phyloP scores from a whole-genome alignment of 2,113 vertebrate genomes.

The Alces alces region DNA sequence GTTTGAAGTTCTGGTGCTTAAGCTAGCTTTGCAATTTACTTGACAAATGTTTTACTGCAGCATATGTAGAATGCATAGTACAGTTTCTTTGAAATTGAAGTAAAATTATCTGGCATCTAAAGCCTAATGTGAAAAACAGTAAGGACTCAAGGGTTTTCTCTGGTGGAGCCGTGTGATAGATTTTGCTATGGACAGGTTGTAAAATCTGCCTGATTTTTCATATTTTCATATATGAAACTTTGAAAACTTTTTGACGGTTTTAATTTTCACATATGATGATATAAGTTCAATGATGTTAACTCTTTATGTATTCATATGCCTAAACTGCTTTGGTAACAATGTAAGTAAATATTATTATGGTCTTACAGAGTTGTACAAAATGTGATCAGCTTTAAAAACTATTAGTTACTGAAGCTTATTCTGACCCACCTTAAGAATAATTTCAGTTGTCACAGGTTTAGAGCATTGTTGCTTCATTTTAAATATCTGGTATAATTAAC shows the following conservation, averaged over 20 bases:
- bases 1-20: not conserved
- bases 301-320: not conserved
- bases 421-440: slow-evolving; percentile 16
- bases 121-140: not conserved
- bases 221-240: not conserved
- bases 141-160: not conserved
- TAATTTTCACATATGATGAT: not conserved
- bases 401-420: slow-evolving; percentile 19
- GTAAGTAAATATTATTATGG: not conserved
- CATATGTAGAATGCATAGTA: not conserved
- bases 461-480: not conserved
- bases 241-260: not conserved
- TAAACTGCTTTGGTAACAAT: not conserved
- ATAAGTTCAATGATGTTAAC: not conserved
- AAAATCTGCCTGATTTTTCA: slow-evolving; percentile 9
- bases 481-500: slow-evolving; percentile 13
- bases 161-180: not conserved
- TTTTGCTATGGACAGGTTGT: not conserved
- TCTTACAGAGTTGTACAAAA: not conserved
- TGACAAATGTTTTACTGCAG: not conserved
- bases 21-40: not conserved
- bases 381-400: not conserved
- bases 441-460: slow-evolving; percentile 19
- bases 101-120: not conserved
- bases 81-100: slow-evolving; percentile 31